Evolutionary conservation across 2,113 vertebrate genomes (phyloP), one percentile per base, ranked within the genome.

Genomic region (Gorsachius goisagi): DNA sequence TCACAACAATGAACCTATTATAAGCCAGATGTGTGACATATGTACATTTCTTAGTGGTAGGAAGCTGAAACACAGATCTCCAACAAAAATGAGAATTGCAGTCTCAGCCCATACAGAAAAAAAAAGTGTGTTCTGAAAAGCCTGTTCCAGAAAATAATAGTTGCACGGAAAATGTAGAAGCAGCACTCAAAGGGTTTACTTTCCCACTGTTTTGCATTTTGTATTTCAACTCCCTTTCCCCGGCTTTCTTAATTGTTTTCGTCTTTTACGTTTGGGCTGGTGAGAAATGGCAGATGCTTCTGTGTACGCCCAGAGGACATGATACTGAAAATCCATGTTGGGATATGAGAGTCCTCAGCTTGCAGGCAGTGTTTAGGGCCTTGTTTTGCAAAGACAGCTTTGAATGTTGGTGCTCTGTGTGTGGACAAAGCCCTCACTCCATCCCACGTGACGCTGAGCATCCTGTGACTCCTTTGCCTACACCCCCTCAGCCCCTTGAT

Each of bases 361-460:
- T 35, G 26, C 3, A 2, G 10, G 18, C 1, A 12, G 19, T 0
- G 0, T 55, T 89, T 59, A 76, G 17, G 23, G 21, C 12, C 32
- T 76, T 62, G 9, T 59, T 88, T 79, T 52, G 22, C 50, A 72
- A 83, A 80, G 23, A 33, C 2, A 37, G 9, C 17, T 78, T 58
- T 53, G 55, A 66, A 68, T 88, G 62, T 56, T 22, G 4, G 5
- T 10, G 4, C 2, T 62, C 4, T 1, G 1, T 0, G 1, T 26
- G 17, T 32, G 17, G 22, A n/a, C 37, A 83, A 94, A 75, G 4
- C 4, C 37, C 22, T 76, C 11, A 13, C 5, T 39, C 17, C 23
- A 37, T 56, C 13, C 15, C 3, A 4, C 24, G 6, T 1, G 0
- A 59, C 2, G 4, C 11, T 1, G 1, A 24, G 26, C 2, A 1